Conservation (phyloP, 2,113 vertebrate genomes). For the Grammomys surdaster region DNA sequence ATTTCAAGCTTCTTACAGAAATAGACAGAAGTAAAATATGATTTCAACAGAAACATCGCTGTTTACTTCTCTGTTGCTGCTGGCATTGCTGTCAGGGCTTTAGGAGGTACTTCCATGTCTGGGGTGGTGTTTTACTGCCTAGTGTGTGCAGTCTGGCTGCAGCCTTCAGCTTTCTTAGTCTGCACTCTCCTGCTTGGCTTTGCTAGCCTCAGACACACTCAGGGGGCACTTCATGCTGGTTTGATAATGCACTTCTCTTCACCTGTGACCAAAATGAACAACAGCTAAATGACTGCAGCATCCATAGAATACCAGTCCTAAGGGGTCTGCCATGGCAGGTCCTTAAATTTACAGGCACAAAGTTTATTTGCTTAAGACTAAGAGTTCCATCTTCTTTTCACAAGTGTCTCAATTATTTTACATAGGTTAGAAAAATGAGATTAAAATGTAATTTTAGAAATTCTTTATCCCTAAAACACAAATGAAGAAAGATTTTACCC, state of each 20-base stretch:
- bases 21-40: not conserved
- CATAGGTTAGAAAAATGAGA: not conserved
- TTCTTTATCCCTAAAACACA: conserved; percentile 23
- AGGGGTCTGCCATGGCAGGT: not conserved
- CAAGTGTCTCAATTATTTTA: conserved; percentile 52
- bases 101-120: no score
- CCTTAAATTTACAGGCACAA: not conserved
- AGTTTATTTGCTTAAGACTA: conserved; percentile 17
- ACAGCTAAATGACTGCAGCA: not conserved
- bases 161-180: not conserved
- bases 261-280: not conserved
- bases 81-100: not conserved
- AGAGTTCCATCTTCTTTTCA: not conserved
- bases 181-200: not conserved
- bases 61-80: not conserved
- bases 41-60: conserved; percentile 12
- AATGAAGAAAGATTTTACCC: conserved; percentile 16
- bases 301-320: not conserved
- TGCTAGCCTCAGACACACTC: not conserved
- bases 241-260: not conserved
- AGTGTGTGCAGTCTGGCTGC: not conserved
- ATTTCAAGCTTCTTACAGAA: conserved; percentile 51
- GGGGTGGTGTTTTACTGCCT: not conserved
- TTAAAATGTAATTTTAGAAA: conserved; percentile 39
- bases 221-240: not conserved